Evolutionary conservation across 1,140 invertebrate genomes (phyloP).

Genomic region (Orussus abietinus): DNA sequence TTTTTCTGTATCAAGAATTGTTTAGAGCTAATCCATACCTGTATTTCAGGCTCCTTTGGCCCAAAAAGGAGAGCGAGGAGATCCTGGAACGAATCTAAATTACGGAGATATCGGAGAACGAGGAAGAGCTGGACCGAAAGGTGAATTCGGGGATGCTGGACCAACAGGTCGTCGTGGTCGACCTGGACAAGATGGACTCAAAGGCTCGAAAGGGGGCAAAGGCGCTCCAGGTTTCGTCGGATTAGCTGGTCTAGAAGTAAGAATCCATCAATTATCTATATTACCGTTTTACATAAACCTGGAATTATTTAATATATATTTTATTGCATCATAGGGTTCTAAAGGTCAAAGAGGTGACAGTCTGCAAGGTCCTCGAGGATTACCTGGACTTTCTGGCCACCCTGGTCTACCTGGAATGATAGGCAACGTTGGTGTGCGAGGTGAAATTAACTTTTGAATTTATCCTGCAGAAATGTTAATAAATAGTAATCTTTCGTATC

Average conservation of each 20-base stretch:
- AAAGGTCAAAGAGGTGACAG: constrained; percentile 46
- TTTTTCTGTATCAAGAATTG: neutral
- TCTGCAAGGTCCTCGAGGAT: constrained; percentile 47
- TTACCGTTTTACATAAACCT: neutral
- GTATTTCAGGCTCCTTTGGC: constrained; percentile 34
- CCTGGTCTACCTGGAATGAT: constrained; percentile 48
- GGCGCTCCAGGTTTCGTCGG: constrained; percentile 49
- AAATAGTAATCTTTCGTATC: neutral
- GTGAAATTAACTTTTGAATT: constrained; percentile 17
- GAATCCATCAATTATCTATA: too few species aligned
- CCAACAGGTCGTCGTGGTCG: constrained; percentile 45
- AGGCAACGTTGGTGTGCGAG: constrained; percentile 52
- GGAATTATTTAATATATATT: neutral
- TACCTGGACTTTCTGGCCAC: constrained; percentile 48
- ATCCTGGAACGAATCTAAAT: constrained; percentile 38
- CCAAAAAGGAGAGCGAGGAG: constrained; percentile 52
- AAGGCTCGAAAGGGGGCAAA: constrained; percentile 54
- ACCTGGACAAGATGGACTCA: constrained; percentile 48
- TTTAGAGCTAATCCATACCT: neutral
- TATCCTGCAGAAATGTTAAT: neutral
- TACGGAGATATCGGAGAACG: constrained; percentile 46
- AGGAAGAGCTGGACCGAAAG: constrained; percentile 36
- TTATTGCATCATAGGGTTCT: constrained; percentile 26
- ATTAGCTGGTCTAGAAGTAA: constrained; percentile 37
- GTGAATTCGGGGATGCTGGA: constrained; percentile 41